These are phyloP conservation scores for Percopsis omiscomaycus DNA, from an alignment of 2,797 vertebrate species.

Conservation along the genomic window DNA sequence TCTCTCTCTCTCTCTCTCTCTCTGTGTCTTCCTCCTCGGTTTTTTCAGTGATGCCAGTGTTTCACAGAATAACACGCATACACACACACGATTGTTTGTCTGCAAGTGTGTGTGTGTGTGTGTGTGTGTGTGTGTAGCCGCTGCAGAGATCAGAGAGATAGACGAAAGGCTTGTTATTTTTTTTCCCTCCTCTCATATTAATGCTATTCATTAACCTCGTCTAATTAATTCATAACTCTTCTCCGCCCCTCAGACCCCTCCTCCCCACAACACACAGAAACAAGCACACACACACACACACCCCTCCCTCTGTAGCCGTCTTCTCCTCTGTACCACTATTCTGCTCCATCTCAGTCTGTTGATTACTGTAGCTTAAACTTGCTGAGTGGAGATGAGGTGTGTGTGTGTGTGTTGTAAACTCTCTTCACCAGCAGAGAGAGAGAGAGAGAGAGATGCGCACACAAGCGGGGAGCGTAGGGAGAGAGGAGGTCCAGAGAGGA, in stretches of 20 bases:
- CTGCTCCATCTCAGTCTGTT: constrained; percentile 49
- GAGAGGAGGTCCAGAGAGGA: constrained; percentile 72
- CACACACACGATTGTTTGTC: constrained; percentile 61
- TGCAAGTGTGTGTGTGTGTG: constrained; percentile 19
- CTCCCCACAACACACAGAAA: not conserved
- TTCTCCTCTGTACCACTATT: not conserved
- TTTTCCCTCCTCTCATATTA: constrained; percentile 50
- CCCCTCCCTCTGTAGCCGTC: constrained; percentile 27
- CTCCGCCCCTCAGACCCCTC: constrained; percentile 41
- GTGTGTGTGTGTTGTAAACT: no score
- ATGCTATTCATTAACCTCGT: constrained; percentile 68
- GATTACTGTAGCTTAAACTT: constrained; percentile 56
- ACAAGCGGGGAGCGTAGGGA: constrained; percentile 3
- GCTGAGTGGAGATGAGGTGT: no score
- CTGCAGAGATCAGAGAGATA: not conserved
- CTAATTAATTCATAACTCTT: constrained; percentile 67
- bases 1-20: constrained; percentile 45
- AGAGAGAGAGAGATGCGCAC: constrained; percentile 28
- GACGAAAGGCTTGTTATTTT: constrained; percentile 30
- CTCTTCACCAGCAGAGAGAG: no score
- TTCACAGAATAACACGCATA: constrained; percentile 28
- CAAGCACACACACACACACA: constrained; percentile 20
- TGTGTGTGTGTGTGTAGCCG: constrained; percentile 30
- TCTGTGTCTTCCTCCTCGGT: not conserved
- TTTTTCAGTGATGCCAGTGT: not conserved